Evolutionary conservation across 2,113 vertebrate genomes (phyloP).

Genomic region (Cettia cetti): DNA sequence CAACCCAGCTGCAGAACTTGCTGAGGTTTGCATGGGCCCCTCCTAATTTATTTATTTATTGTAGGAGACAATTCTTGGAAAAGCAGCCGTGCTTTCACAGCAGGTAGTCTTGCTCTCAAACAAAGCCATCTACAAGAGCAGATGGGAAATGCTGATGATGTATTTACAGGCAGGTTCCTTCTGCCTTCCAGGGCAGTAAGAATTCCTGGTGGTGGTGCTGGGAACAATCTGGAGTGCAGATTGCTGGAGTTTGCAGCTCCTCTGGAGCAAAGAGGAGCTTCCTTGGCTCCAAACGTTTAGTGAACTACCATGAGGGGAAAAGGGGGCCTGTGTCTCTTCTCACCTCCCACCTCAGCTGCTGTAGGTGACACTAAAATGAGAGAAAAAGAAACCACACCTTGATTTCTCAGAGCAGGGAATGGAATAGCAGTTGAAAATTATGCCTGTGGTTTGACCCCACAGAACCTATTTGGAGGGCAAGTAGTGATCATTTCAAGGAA

Average conservation of each 20-base stretch:
- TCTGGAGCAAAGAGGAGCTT: neutral
- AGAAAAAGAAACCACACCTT: neutral
- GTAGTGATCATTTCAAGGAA: neutral
- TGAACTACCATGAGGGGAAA: accelerated
- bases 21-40: neutral
- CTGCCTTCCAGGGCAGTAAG: neutral
- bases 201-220: neutral
- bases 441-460: neutral
- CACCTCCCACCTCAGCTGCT: neutral
- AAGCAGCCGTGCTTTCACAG: neutral
- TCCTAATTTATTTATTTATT: neutral
- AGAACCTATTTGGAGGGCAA: neutral
- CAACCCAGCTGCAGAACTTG: neutral
- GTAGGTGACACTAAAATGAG: neutral
- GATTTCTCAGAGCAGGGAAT: neutral
- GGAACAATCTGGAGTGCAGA: neutral
- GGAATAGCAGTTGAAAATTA: neutral
- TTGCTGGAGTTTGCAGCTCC: neutral
- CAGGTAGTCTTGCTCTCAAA: neutral
- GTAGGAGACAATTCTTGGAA: neutral
- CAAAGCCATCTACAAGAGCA: accelerated
- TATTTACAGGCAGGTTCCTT: neutral
- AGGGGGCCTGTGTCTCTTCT: neutral
- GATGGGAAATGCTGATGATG: neutral
- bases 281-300: neutral